Percentiles rank a stretch among this genome's conserved stretches.
These are phyloP conservation scores for Leptarthrus brevirostris DNA, from an alignment of 2,888 invertebrate species.

Conservation along the genomic window DNA sequence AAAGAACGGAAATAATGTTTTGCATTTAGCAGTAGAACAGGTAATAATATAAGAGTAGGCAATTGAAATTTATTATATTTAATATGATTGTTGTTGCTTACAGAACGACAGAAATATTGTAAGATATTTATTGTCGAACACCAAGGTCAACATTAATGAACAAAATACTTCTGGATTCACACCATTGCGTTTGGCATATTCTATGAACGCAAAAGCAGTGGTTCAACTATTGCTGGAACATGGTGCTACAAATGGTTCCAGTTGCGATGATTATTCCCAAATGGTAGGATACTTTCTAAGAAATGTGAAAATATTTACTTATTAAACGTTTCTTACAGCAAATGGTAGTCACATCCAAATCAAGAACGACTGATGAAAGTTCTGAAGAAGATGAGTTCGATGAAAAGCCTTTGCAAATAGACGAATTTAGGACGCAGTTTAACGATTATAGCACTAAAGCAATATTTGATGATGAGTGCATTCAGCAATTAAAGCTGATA, in stretches of 20 bases:
- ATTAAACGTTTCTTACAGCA: too few species aligned
- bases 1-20: constrained; percentile 64
- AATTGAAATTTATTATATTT: neutral
- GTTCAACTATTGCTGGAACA: constrained; percentile 64
- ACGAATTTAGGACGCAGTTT: constrained; percentile 47
- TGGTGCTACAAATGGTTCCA: constrained; percentile 58
- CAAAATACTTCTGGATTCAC: constrained; percentile 54
- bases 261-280: constrained; percentile 49
- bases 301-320: too few species aligned
- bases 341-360: neutral
- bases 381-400: constrained; percentile 55
- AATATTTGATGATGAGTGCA: constrained; percentile 61
- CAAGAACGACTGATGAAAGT: constrained; percentile 19
- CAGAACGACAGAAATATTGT: constrained; percentile 51
- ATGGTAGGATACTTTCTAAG: constrained; percentile 17
- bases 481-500: constrained; percentile 68
- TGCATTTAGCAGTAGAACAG: constrained; percentile 63
- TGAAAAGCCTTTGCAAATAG: constrained; percentile 54
- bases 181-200: constrained; percentile 53
- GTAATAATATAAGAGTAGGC: constrained; percentile 33
- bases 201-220: constrained; percentile 64
- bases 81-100: neutral
- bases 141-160: constrained; percentile 53
- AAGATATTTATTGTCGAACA: constrained; percentile 51
- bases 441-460: constrained; percentile 12